Percentiles rank a stretch among this genome's conserved stretches.
These are phyloP conservation scores for Margaritifera margaritifera DNA, from an alignment of 2,888 invertebrate genomes.

Conservation along the genomic window DNA sequence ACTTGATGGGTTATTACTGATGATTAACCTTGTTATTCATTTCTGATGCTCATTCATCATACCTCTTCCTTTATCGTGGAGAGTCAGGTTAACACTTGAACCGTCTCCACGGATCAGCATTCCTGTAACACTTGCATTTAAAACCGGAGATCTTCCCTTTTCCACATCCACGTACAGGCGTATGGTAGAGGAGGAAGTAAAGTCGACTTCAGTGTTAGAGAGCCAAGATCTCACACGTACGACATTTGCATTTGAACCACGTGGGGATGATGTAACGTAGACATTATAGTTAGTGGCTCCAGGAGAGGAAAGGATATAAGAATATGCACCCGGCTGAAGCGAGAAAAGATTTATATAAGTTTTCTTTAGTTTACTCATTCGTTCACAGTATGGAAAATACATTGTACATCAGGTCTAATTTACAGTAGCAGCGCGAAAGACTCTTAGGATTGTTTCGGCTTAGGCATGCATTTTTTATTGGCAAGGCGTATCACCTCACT, in stretches of 20 bases:
- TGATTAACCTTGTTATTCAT: no score
- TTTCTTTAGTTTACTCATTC: no score
- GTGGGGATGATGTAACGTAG: slow-evolving; percentile 2
- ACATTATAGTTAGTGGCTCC: neutral
- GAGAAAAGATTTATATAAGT: neutral
- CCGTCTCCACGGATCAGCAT: neutral
- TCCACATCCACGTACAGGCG: slow-evolving; percentile 4
- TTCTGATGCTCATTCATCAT: neutral
- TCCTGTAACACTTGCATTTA: slow-evolving; percentile 12
- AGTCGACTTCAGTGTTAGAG: slow-evolving; percentile 7
- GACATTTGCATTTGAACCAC: slow-evolving; percentile 8
- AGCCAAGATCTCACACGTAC: slow-evolving; percentile 11
- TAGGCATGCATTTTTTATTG: no score
- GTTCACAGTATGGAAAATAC: neutral
- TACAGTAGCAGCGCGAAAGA: neutral
- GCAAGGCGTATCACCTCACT: no score
- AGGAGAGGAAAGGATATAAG: neutral
- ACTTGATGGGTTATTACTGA: no score
- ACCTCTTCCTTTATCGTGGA: slow-evolving; percentile 13
- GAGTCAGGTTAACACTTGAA: no score
- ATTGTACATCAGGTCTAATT: no score
- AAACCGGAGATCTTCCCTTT: slow-evolving; percentile 15
- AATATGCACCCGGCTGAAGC: no score
- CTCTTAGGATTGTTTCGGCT: no score
- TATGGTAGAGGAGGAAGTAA: neutral